These are phyloP conservation scores for Parnassius smintheus DNA, from an alignment of 2,888 invertebrate genomes.

Conservation along the genomic window DNA sequence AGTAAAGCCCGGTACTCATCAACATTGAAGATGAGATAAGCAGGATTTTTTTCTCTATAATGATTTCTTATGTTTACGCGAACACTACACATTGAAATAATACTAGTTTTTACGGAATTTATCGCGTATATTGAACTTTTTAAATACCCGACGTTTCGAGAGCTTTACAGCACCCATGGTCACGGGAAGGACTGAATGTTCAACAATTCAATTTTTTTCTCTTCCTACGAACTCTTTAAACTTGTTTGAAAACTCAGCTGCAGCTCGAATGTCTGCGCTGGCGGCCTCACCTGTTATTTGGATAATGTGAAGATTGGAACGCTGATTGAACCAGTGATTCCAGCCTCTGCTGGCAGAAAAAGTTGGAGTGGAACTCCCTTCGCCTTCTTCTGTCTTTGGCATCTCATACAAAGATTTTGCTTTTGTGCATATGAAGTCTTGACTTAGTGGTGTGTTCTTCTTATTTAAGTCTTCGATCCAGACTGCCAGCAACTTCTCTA, in stretches of 20 bases:
- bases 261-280: constrained; percentile 31
- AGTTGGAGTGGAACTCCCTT: constrained; percentile 14
- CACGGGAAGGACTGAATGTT: no score
- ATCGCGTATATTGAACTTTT: no score
- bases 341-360: constrained; percentile 33
- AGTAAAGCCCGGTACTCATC: neutral
- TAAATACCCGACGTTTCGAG: no score
- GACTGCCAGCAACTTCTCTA: constrained; percentile 23
- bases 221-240: constrained; percentile 1
- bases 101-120: no score
- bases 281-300: constrained; percentile 32
- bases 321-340: constrained; percentile 29
- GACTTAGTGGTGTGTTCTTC: constrained; percentile 15
- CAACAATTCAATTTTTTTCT: no score
- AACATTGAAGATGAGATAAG: neutral
- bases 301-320: constrained; percentile 32
- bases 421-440: constrained; percentile 24
- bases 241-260: constrained; percentile 29
- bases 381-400: constrained; percentile 4
- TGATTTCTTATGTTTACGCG: no score
- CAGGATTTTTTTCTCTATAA: constrained; percentile 1
- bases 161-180: no score
- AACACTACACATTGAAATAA: no score
- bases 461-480: constrained; percentile 14
- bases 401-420: constrained; percentile 20